Evolutionary conservation across 2,797 vertebrate genomes (phyloP).

Genomic region (Phataginus tricuspis): DNA sequence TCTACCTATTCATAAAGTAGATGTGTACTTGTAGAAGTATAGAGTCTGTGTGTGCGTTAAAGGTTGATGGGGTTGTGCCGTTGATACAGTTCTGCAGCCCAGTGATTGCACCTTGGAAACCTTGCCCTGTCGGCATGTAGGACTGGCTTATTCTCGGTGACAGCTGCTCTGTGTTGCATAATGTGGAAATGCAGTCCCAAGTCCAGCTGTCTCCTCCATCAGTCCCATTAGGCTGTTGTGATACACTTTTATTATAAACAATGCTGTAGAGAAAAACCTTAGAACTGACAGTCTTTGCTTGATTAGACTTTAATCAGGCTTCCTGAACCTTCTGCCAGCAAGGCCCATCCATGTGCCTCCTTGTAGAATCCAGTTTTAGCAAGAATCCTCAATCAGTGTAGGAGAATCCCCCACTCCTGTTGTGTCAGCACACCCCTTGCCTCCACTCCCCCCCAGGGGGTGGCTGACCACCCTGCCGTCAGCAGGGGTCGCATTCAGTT

Average conservation of each 20-base stretch:
- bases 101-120: neutral
- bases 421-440: too few relatives aligned
- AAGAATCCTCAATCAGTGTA: neutral
- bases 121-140: fast-evolving
- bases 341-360: too few relatives aligned
- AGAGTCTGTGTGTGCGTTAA: neutral
- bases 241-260: neutral
- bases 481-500: too few relatives aligned
- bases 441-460: neutral
- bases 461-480: neutral
- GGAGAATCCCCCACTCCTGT: neutral
- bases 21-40: fast-evolving
- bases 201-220: neutral
- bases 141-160: too few relatives aligned
- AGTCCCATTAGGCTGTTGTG: neutral
- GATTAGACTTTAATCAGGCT: neutral
- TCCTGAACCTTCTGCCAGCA: fast-evolving
- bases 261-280: neutral
- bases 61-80: fast-evolving
- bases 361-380: neutral
- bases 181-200: neutral
- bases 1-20: fast-evolving
- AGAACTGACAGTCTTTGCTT: neutral
- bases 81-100: neutral
- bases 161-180: too few relatives aligned